These are phyloP conservation scores for Aix galericulata DNA, from an alignment of 2,113 vertebrate species.

Conservation along the genomic window DNA sequence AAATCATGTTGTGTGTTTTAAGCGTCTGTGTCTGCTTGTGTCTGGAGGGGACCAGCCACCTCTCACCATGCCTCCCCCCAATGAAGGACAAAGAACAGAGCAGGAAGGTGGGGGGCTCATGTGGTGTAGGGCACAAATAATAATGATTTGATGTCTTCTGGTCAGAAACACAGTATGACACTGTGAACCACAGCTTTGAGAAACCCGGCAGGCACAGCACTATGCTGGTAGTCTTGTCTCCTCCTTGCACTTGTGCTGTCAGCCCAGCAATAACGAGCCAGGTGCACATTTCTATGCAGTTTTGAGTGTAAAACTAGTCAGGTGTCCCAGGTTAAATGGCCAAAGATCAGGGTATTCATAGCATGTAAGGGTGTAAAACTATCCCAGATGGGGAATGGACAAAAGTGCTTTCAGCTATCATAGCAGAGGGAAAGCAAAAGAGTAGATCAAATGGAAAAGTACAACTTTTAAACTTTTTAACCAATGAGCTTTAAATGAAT, in stretches of 20 bases:
- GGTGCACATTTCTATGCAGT: not conserved
- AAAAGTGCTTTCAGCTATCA: not conserved
- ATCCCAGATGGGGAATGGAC: not conserved
- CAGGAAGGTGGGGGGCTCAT: not conserved
- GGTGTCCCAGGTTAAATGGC: not conserved
- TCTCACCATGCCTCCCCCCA: not conserved
- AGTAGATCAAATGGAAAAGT: not conserved
- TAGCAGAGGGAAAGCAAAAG: not conserved
- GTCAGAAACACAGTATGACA: not conserved
- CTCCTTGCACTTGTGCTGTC: not conserved
- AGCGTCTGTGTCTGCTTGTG: constrained; percentile 55
- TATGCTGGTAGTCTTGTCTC: not conserved
- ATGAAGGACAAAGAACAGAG: not conserved
- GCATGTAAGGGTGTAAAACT: not conserved
- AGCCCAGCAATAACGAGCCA: rapidly evolving
- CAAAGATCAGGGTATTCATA: not conserved
- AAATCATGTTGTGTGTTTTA: constrained; percentile 84
- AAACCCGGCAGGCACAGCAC: not conserved
- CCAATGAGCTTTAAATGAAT: not conserved
- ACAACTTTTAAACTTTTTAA: not conserved
- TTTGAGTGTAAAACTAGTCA: not conserved
- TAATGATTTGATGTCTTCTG: not conserved
- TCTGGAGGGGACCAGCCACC: not conserved
- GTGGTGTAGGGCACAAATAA: not conserved
- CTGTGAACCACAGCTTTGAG: not conserved